A percentile compares a stretch with the other conserved stretches of the same genome.
phyloP scores from a whole-genome alignment of 2,797 vertebrate species.

The Syngnathus acus region DNA sequence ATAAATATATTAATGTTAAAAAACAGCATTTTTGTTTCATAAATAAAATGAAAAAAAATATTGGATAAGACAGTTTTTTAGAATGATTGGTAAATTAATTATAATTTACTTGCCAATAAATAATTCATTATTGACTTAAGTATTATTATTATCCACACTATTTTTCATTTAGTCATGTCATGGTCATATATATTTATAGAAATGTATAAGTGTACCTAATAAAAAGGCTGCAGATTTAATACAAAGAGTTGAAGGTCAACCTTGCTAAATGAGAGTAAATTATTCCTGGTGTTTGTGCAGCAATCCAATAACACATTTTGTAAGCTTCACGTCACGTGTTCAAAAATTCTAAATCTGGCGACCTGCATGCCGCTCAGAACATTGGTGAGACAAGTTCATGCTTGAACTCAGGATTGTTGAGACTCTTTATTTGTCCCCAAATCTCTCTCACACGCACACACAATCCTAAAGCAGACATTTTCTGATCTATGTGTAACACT shows the following conservation, averaged over 20 bases:
- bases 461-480: not conserved
- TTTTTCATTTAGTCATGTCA: not conserved
- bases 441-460: slow-evolving; percentile 4
- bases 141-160: too few species aligned
- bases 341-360: not conserved
- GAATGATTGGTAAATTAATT: too few species aligned
- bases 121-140: too few species aligned
- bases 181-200: not conserved
- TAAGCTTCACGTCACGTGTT: not conserved
- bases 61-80: too few species aligned
- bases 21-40: too few species aligned
- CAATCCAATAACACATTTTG: not conserved
- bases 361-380: not conserved
- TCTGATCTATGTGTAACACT: not conserved
- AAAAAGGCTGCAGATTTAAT: not conserved
- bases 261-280: not conserved
- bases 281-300: not conserved
- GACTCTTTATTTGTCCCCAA: not conserved
- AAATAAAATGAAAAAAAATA: too few species aligned
- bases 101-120: too few species aligned
- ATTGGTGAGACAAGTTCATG: not conserved
- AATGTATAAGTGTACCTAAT: not conserved
- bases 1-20: too few species aligned
- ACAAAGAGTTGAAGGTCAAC: not conserved
- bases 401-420: too few species aligned